Percentiles rank a stretch among this genome's conserved stretches.
Evolutionary conservation across 1,140 invertebrate genomes (phyloP).

Genomic region (Belonocnema kinseyi): DNA sequence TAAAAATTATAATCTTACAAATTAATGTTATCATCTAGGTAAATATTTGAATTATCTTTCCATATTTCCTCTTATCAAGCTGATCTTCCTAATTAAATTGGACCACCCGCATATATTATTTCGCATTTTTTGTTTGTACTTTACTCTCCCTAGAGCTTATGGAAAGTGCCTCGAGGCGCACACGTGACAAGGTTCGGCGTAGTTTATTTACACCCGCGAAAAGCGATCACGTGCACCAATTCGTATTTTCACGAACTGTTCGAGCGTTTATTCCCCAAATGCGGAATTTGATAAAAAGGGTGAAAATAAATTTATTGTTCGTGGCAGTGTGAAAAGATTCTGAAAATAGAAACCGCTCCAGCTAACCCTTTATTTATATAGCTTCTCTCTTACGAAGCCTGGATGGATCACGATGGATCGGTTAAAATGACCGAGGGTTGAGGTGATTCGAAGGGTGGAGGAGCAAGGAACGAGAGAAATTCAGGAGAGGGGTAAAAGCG

Average conservation of each 20-base stretch:
- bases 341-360: constrained; percentile 52
- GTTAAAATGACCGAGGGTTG: constrained; percentile 55
- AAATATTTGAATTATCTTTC: background rate
- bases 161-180: background rate
- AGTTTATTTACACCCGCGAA: constrained; percentile 26
- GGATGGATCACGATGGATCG: constrained; percentile 48
- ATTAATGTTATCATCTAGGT: background rate
- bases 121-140: constrained; percentile 19
- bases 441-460: constrained; percentile 46
- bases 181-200: constrained; percentile 3
- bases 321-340: constrained; percentile 42
- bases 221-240: background rate
- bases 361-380: constrained; percentile 75
- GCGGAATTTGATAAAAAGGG: constrained; percentile 48
- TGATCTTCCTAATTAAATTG: background rate
- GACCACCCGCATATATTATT: background rate
- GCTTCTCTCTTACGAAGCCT: constrained; percentile 49
- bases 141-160: background rate
- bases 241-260: constrained; percentile 21
- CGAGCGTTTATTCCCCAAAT: constrained; percentile 38
- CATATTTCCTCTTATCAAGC: background rate
- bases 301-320: constrained; percentile 47
- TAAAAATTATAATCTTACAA: too few relatives aligned
- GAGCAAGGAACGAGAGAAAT: background rate
- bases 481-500: background rate